Base-by-base conservation (phyloP, 2,888 invertebrate species). In the Drepanosiphum platanoidis region DNA sequence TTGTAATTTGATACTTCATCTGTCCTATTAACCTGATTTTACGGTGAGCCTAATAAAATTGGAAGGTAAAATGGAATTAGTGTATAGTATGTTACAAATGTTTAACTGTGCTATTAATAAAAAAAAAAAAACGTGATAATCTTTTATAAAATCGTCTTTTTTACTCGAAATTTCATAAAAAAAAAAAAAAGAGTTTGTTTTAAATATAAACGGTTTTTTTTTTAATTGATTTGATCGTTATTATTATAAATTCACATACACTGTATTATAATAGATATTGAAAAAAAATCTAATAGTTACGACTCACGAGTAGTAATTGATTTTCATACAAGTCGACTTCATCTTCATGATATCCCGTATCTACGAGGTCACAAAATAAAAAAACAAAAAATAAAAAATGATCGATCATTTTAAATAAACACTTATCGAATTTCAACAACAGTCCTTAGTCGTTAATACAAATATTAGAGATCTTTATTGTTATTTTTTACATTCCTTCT, bases 21-120 rank as follows among this genome's bases (percentile, higher is more conserved):
- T 68, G 70, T 81, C 36, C 80, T 58, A 81, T 36, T 58, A 70
- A 81, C 80, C 80, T 70, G 70, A 58, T 81, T 81, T 81, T 70
- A 81, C 70, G 70, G 80, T 81, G 22, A 52, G 68, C 34, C 5
- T 77, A 70, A 52, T 58, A 70, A 70, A 68, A 36, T 61, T n/a
- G 1, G 18, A 30, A 11, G 27, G 46, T 58, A 36, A 58, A 30
- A 70, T 30, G 18, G 18, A 80, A 70, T 58, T 58, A 36, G n/a
- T 3, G 11, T 18, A 9, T 15, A 72, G 4, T 13, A 30, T 66
- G 13, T 32, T 78, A 30, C 64, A n/a, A 78, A 52, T 52, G 52
- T 52, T 52, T 34, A 80, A 52, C 42, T 68, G n/a, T 64, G 18
- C 32, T 77, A 36, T 61, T 22, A 61, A 64, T 18, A 77, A 77